Evolutionary conservation across 2,113 vertebrate species (phyloP), one percentile per base, ranked within the genome.

Genomic region (Erinaceus europaeus): DNA sequence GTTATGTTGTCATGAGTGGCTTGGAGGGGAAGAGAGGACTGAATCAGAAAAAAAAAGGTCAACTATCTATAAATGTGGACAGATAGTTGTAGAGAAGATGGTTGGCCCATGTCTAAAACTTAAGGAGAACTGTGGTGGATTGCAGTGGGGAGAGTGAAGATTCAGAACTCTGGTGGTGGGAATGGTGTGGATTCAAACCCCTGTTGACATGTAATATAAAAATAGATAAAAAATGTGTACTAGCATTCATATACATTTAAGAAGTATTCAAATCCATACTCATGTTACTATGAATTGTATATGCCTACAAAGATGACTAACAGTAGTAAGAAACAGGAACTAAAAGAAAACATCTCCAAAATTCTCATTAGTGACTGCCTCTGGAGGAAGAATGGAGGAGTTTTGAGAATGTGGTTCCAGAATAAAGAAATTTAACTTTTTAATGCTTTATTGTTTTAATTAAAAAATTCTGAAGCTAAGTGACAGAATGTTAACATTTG

Each of bases 401-500:
- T 38, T 85, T 90, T 57, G 44, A 82, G 21, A 79, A 9, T 57
- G 14, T 57, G 23, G 13, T 81, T 34, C 42, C n/a, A 11, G 7
- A 75, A 74, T 50, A 68, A 79, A 81, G 7, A 18, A 67, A 38
- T 86, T 86, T 11, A 80, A 40, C 23, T 82, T 59, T 53, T 53
- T 78, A 87, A 65, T 81, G 17, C 80, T 86, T 93, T 50, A 59
- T 40, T 77, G 7, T 15, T 89, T 80, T 71, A 42, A 78, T 88
- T 6, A 80, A 64, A 79, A 89, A 90, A 89, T n/a, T 25, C 53
- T 86, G 71, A 85, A 85, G 67, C 73, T 72, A 76, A 86, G 67
- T 65, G 32, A 78, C 29, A 87, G 57, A 92, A 88, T 79, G 71
- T 57, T 91, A 92, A 42, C 86, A 91, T 89, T 89, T 69, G 48